Evolutionary conservation across 2,113 vertebrate genomes (phyloP).

Genomic region (Mobula hypostoma): DNA sequence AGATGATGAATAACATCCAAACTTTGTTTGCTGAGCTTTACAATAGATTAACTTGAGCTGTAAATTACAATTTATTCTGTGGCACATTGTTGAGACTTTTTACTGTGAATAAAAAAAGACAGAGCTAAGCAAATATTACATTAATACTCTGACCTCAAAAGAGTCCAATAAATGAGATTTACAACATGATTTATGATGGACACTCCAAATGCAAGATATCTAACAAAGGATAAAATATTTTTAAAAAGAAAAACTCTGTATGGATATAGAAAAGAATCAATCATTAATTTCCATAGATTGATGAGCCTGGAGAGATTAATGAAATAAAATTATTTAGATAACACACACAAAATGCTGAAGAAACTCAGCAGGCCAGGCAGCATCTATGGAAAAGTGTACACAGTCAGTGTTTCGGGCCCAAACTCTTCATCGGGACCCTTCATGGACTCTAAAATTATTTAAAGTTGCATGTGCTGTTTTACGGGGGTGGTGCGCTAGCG

Average conservation of each 20-base stretch:
- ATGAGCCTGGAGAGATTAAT: neutral
- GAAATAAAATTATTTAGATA: neutral
- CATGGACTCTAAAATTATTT: no score
- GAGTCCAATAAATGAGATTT: neutral
- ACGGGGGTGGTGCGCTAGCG: no score
- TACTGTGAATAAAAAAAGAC: neutral
- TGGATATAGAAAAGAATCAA: neutral
- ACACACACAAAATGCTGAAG: no score
- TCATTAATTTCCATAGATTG: neutral
- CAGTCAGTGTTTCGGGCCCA: no score
- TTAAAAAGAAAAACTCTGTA: neutral
- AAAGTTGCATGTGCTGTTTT: neutral
- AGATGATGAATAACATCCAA: neutral
- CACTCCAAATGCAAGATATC: neutral
- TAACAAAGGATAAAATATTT: no score
- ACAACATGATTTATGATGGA: neutral
- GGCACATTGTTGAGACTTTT: neutral
- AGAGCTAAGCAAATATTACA: neutral
- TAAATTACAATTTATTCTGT: neutral
- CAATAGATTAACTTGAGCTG: neutral
- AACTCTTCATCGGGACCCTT: no score
- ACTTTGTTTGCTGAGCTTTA: neutral
- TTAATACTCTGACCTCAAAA: neutral
- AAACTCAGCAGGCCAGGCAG: no score
- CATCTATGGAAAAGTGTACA: no score